Evolutionary conservation across 2,113 vertebrate genomes (phyloP).

Genomic region (Pipra filicauda): DNA sequence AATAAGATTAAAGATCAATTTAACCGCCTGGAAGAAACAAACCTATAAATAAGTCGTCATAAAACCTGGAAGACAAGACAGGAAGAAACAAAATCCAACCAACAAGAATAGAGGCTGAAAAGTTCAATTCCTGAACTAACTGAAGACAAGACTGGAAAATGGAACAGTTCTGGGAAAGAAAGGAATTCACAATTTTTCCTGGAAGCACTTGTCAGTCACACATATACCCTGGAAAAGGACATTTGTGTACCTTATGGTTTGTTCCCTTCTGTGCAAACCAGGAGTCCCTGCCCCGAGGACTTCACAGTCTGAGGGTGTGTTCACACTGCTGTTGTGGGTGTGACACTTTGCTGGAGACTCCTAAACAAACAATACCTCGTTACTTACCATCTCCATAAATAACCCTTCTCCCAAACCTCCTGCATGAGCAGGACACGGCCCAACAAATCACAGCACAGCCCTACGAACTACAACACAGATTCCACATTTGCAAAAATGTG

Average conservation of each 20-base stretch:
- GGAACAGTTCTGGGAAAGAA: not conserved
- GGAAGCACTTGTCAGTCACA: not conserved
- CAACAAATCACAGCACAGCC: not conserved
- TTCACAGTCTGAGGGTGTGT: not conserved
- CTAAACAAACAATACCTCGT: not conserved
- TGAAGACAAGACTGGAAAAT: not conserved
- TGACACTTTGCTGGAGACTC: not conserved
- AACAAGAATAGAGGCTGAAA: not conserved
- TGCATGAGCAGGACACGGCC: not conserved
- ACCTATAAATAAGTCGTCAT: conserved; percentile 58
- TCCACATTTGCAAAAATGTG: not conserved
- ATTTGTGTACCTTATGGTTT: not conserved
- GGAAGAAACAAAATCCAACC: conserved; percentile 30
- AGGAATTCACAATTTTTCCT: not conserved
- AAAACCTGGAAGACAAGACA: conserved; percentile 45
- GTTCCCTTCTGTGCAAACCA: not conserved
- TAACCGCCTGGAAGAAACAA: conserved; percentile 54
- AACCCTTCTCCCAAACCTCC: not conserved
- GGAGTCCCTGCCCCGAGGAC: not conserved
- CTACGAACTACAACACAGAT: not conserved
- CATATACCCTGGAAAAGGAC: not conserved
- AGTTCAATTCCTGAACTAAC: conserved; percentile 4
- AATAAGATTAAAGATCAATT: conserved; percentile 67
- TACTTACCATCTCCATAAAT: not conserved
- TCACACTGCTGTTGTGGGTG: not conserved